phyloP scores from a whole-genome alignment of 35 echinoderm and acorn worm species.

The Patiria miniata region DNA sequence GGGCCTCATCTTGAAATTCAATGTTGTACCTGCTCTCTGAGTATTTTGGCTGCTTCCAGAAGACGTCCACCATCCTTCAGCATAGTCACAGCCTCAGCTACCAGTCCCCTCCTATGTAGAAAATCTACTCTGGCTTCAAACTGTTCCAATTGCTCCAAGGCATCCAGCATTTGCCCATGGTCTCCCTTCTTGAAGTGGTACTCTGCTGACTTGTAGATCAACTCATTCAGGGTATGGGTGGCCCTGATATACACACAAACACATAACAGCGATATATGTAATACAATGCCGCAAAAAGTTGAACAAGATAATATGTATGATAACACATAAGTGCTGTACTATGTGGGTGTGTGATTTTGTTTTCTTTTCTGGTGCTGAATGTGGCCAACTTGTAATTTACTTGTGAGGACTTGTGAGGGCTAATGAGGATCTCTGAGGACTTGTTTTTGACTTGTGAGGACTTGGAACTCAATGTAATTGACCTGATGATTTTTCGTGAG shows the following conservation, averaged over 20 bases:
- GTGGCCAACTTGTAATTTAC: too few species aligned
- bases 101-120: neutral
- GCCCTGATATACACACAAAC: neutral
- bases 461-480: too few species aligned
- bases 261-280: too few species aligned
- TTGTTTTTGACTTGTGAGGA: too few species aligned
- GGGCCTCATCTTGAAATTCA: too few species aligned
- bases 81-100: slow-evolving; percentile 37
- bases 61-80: slow-evolving; percentile 32
- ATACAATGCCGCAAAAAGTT: neutral
- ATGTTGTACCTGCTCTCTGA: slow-evolving; percentile 23
- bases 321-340: too few species aligned
- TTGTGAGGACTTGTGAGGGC: too few species aligned
- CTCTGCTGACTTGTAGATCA: slow-evolving; percentile 35
- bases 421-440: too few species aligned
- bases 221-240: slow-evolving; percentile 1
- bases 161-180: slow-evolving; percentile 38
- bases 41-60: slow-evolving; percentile 51
- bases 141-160: slow-evolving; percentile 30
- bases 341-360: too few species aligned
- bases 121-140: slow-evolving; percentile 46
- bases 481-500: too few species aligned
- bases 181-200: slow-evolving; percentile 26
- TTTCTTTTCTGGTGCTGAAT: too few species aligned
- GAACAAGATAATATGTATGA: too few species aligned